Evolutionary conservation across 1,140 invertebrate species (phyloP).

Genomic region (Gryllus bimaculatus): DNA sequence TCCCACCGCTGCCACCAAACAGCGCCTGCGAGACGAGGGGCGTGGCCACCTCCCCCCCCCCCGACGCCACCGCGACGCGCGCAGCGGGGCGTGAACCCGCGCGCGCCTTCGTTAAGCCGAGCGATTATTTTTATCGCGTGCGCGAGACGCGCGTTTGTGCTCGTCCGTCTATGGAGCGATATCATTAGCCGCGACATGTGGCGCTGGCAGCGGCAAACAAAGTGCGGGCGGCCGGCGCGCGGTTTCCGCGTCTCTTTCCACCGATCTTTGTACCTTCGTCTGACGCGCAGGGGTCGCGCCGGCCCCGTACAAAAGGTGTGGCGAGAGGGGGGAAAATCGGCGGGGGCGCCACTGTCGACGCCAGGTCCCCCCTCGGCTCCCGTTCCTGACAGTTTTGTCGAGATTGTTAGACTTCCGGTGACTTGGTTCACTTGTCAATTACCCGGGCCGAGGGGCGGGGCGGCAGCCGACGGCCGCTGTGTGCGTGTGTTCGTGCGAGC

Average conservation of each 20-base stretch:
- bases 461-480: too few relatives aligned
- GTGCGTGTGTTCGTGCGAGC: too few relatives aligned
- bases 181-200: neutral
- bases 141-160: neutral
- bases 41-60: too few relatives aligned
- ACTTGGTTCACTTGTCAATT: neutral
- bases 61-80: neutral
- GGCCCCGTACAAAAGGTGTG: too few relatives aligned
- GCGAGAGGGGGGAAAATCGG: too few relatives aligned
- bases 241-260: neutral
- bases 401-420: constrained; percentile 3
- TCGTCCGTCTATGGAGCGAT: neutral
- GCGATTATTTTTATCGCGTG: neutral
- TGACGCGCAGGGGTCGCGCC: neutral
- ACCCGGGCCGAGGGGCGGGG: neutral
- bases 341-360: neutral
- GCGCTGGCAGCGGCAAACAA: neutral
- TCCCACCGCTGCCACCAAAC: too few relatives aligned
- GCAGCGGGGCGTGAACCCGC: neutral
- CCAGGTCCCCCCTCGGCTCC: neutral
- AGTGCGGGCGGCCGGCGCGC: neutral
- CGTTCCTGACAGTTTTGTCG: neutral
- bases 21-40: too few relatives aligned
- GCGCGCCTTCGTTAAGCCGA: neutral
- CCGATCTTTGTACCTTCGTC: neutral